Evolutionary conservation across 1,140 invertebrate species (phyloP).

Genomic region (Drosophila bifasciata): DNA sequence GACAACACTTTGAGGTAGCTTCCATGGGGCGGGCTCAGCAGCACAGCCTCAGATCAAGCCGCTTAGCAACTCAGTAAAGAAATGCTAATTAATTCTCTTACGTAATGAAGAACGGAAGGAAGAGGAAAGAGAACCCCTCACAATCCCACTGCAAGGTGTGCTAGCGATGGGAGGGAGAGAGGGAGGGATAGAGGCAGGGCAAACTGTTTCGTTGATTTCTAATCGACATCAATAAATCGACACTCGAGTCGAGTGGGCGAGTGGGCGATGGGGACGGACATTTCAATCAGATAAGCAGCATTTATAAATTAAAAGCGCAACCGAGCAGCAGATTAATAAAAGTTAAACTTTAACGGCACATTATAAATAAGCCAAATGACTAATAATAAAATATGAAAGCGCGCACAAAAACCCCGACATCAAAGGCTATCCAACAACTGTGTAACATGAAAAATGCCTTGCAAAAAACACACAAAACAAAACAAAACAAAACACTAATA

Average conservation of each 20-base stretch:
- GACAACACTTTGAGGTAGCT: slow-evolving; percentile 21
- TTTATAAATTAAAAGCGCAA: slow-evolving; percentile 81
- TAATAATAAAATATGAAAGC: slow-evolving; percentile 81
- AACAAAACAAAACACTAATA: slow-evolving; percentile 14
- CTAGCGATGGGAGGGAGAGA: not conserved
- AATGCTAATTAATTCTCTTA: slow-evolving; percentile 60
- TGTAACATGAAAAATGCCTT: slow-evolving; percentile 16
- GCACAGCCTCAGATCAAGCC: slow-evolving; percentile 29
- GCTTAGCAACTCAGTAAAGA: slow-evolving; percentile 26
- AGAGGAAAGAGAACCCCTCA: not conserved
- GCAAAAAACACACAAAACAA: slow-evolving; percentile 1
- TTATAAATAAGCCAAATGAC: slow-evolving; percentile 81
- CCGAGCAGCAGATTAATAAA: slow-evolving; percentile 81
- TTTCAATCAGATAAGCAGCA: slow-evolving; percentile 79
- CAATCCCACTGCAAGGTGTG: not conserved
- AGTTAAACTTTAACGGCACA: slow-evolving; percentile 76
- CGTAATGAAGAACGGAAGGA: slow-evolving; percentile 31
- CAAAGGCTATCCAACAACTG: slow-evolving; percentile 55
- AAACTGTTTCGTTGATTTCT: slow-evolving; percentile 42
- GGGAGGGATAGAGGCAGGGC: no score
- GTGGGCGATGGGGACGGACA: slow-evolving; percentile 47
- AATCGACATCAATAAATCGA: slow-evolving; percentile 76
- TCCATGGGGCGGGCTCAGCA: not conserved
- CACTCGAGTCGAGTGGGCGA: slow-evolving; percentile 74
- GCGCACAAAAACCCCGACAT: slow-evolving; percentile 58